phyloP scores from a whole-genome alignment of 2,113 vertebrate species.

The Catharus fuscescens region DNA sequence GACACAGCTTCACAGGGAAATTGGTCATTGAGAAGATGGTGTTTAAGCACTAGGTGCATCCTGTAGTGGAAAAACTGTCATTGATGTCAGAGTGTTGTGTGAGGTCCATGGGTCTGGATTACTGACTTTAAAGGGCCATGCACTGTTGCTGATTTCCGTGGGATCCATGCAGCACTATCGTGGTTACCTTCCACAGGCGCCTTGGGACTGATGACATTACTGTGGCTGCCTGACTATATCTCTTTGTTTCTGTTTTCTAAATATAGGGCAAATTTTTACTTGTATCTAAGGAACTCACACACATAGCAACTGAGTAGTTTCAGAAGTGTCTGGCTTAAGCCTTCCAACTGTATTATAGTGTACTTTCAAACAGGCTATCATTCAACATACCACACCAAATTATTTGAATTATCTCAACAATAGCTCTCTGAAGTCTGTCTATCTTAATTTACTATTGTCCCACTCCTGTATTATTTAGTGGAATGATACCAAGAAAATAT shows the following conservation, averaged over 20 bases:
- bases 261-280: not conserved
- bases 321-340: not conserved
- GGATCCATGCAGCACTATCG: accelerated
- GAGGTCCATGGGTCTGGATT: not conserved
- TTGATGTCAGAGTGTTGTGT: not conserved
- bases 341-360: not conserved
- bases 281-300: not conserved
- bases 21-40: not conserved
- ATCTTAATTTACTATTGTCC: not conserved
- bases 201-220: not conserved
- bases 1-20: not conserved
- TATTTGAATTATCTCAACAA: not conserved
- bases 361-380: not conserved
- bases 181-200: not conserved
- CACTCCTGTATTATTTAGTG: not conserved
- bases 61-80: not conserved
- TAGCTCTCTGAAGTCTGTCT: not conserved
- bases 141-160: not conserved
- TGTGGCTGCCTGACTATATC: not conserved
- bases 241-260: constrained; percentile 18
- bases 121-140: accelerated
- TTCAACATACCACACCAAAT: not conserved
- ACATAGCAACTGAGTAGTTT: not conserved
- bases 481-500: not conserved
- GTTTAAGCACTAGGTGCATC: not conserved